phyloP scores from a whole-genome alignment of 2,113 vertebrate genomes.

The Lophura nycthemera region DNA sequence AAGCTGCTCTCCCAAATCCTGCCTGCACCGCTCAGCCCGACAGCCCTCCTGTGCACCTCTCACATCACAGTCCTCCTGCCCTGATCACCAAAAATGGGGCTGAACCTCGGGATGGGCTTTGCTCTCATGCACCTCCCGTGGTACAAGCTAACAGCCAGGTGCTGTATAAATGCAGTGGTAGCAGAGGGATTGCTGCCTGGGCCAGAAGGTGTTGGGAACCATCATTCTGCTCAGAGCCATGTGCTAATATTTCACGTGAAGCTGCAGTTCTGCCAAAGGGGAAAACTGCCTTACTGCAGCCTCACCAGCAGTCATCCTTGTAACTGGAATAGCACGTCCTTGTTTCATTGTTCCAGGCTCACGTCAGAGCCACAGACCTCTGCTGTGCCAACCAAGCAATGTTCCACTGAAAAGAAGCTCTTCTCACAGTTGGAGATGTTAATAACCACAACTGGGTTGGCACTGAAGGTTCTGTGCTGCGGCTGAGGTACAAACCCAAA shows the following conservation, averaged over 20 bases:
- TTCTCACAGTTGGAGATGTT: not conserved
- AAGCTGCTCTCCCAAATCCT: not conserved
- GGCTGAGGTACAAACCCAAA: not conserved
- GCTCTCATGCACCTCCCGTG: not conserved
- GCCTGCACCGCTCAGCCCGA: not conserved
- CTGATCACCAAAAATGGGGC: not conserved
- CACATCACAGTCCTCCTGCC: not conserved
- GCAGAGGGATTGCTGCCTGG: not conserved
- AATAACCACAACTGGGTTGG: not conserved
- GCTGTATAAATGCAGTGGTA: not conserved
- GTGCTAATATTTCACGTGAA: not conserved
- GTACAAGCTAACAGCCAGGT: not conserved
- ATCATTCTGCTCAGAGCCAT: not conserved
- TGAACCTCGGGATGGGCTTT: not conserved
- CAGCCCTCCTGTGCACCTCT: not conserved
- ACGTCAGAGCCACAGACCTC: not conserved
- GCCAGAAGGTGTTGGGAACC: not conserved
- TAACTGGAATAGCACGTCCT: not conserved
- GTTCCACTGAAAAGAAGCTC: too few species aligned
- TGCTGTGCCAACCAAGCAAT: fast-evolving
- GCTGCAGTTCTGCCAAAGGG: not conserved
- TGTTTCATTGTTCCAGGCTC: not conserved
- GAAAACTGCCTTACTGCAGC: not conserved
- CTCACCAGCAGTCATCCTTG: not conserved
- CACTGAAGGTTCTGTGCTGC: not conserved